Evolutionary conservation across 53 echinoderm and acorn worm species (phyloP).

Genomic region (Patiria pectinifera): DNA sequence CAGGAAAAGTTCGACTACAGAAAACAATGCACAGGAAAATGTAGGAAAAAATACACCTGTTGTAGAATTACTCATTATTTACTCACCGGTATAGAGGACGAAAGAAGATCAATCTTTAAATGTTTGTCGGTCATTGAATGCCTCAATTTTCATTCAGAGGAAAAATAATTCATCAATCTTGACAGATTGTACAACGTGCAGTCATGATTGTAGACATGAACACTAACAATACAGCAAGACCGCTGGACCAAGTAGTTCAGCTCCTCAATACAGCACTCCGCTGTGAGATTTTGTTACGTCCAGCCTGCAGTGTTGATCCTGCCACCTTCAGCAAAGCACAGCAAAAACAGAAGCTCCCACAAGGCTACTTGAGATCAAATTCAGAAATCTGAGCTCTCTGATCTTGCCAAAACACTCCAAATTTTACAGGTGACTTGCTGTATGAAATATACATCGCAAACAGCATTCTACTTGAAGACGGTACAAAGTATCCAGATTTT

Average conservation of each 20-base stretch:
- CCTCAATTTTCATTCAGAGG: not conserved
- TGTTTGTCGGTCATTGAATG: conserved; percentile 12
- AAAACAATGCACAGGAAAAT: no score
- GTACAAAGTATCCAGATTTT: no score
- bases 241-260: no score
- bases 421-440: not conserved
- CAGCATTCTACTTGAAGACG: no score
- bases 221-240: no score
- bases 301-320: not conserved
- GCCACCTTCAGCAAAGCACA: not conserved
- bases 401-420: not conserved
- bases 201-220: not conserved
- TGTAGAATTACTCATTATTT: no score
- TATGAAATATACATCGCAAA: no score
- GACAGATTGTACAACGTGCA: not conserved
- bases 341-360: not conserved
- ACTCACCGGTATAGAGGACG: conserved; percentile 35
- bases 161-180: no score
- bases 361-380: not conserved
- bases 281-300: not conserved
- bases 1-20: no score
- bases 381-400: not conserved
- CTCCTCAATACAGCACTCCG: no score
- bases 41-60: no score
- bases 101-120: conserved; percentile 18